A percentile compares a stretch with the other conserved stretches of the same genome.
phyloP scores from a whole-genome alignment of 2,888 invertebrate genomes.

The Drosophila melanocephala region DNA sequence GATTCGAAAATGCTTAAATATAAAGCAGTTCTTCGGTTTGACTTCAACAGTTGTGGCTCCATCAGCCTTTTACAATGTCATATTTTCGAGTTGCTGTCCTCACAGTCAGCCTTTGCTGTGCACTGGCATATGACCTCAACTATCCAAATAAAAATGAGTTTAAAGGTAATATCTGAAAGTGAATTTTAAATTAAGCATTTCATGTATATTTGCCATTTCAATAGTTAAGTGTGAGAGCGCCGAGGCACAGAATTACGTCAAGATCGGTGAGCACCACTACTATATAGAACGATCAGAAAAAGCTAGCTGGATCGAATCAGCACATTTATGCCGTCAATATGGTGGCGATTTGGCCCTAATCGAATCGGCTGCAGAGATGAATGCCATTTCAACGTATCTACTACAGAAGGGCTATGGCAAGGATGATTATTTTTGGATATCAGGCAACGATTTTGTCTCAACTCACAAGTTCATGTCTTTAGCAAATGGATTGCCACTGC shows the following conservation, averaged over 20 bases:
- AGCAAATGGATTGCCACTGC: conserved; percentile 27
- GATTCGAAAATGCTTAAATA: conserved; percentile 5
- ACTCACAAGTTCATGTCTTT: conserved; percentile 23
- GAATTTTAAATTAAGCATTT: not conserved
- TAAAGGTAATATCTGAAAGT: conserved; percentile 20
- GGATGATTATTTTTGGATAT: conserved; percentile 36
- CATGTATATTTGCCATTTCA: not conserved
- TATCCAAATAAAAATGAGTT: conserved; percentile 14
- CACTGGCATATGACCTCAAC: conserved; percentile 13
- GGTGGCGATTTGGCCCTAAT: conserved; percentile 49
- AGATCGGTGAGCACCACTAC: conserved; percentile 44
- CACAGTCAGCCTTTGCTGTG: conserved; percentile 11
- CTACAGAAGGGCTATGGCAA: not conserved
- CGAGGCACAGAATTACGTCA: conserved; percentile 1
- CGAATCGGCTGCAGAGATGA: conserved; percentile 40
- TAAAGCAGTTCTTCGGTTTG: not conserved
- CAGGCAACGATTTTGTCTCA: conserved; percentile 41
- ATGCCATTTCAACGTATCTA: conserved; percentile 26
- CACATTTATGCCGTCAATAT: conserved; percentile 39
- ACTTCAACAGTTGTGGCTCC: not conserved
- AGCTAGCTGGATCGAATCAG: conserved; percentile 38
- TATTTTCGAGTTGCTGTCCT: conserved; percentile 4
- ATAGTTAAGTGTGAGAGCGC: conserved; percentile 27
- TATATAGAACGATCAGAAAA: conserved; percentile 16
- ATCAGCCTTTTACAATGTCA: conserved; percentile 12